A percentile compares a stretch with the other conserved stretches of the same genome.
These are phyloP conservation scores for Agelastica alni DNA, from an alignment of 2,888 invertebrate genomes.

Conservation along the genomic window DNA sequence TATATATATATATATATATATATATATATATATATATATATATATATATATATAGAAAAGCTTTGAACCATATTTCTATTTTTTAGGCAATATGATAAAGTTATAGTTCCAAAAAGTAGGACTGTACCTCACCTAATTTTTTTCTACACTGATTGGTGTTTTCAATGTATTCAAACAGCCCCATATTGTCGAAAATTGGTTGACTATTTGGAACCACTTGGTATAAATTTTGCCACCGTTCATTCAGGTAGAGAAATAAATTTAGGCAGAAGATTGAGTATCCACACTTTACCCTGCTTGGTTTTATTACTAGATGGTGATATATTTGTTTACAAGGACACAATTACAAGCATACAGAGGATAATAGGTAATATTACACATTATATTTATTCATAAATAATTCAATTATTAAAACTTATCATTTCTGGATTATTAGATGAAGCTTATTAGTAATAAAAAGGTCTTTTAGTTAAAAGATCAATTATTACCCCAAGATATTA, in stretches of 20 bases:
- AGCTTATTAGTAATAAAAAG: no score
- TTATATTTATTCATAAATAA: no score
- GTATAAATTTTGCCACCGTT: conserved; percentile 79
- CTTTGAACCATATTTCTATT: no score
- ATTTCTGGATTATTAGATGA: no score
- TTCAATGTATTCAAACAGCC: conserved; percentile 87
- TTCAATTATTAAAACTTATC: no score
- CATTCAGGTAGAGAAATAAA: conserved; percentile 83
- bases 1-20: no score
- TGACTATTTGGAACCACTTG: conserved; percentile 83
- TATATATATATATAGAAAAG: no score
- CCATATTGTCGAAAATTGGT: conserved; percentile 83
- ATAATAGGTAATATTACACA: conserved; percentile 81
- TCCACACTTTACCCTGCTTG: conserved; percentile 81
- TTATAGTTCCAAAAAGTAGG: conserved; percentile 80
- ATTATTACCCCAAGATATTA: no score
- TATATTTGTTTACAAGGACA: conserved; percentile 81
- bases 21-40: no score
- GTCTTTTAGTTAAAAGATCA: no score
- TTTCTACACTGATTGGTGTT: conserved; percentile 95
- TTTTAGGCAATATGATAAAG: conserved; percentile 83
- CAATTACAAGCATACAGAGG: conserved; percentile 76
- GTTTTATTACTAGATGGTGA: conserved; percentile 83
- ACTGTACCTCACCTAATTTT: conserved; percentile 83
- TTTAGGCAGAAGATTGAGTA: conserved; percentile 77